Evolutionary conservation across 2,113 vertebrate genomes (phyloP).

Genomic region (Acinonyx jubatus): DNA sequence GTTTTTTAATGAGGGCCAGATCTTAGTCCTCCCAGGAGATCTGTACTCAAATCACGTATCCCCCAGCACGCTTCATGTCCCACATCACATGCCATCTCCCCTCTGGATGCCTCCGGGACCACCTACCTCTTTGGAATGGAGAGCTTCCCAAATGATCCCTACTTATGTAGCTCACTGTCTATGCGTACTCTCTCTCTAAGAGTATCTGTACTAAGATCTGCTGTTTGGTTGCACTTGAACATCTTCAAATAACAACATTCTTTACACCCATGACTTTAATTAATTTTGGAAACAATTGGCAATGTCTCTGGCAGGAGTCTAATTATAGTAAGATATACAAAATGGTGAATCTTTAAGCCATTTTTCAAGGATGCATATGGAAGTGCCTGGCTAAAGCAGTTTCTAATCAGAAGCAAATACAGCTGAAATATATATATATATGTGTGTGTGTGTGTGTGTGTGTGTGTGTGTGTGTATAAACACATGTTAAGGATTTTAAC

Average conservation of each 20-base stretch:
- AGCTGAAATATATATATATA: background rate
- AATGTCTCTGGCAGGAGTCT: background rate
- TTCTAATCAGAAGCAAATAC: background rate
- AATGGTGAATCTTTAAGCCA: background rate
- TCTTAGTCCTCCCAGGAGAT: background rate
- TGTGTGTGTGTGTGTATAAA: background rate
- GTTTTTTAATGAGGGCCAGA: background rate
- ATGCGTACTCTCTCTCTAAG: rapidly evolving
- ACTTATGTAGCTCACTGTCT: background rate
- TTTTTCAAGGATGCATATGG: too few relatives aligned
- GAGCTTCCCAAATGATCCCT: background rate
- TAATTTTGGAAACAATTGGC: background rate
- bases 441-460: too few relatives aligned
- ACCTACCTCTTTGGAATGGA: background rate
- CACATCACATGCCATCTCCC: rapidly evolving
- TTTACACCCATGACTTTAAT: background rate
- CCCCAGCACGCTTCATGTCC: rapidly evolving
- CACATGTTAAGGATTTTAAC: background rate
- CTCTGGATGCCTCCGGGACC: rapidly evolving
- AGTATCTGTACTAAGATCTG: background rate
- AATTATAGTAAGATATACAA: background rate
- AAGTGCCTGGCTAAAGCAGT: background rate
- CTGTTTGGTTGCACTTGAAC: background rate
- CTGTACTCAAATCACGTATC: background rate
- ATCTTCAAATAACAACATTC: background rate